A percentile compares a stretch with the other conserved stretches of the same genome.
Evolutionary conservation across 1,140 invertebrate genomes (phyloP).

Genomic region (Nylanderia fulva): DNA sequence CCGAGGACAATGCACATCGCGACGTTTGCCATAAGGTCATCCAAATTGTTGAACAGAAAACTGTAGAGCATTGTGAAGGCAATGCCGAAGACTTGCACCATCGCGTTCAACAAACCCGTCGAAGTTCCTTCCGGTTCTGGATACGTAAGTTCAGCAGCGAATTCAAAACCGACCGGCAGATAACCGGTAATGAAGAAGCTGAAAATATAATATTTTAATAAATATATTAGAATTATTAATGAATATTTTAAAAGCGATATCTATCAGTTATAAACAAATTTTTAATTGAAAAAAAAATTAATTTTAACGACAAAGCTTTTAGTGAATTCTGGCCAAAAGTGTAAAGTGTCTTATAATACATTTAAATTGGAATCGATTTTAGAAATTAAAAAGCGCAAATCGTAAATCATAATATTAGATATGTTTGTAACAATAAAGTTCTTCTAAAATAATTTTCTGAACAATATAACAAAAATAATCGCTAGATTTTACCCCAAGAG

Average conservation of each 20-base stretch:
- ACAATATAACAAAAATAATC: not conserved
- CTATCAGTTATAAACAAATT: too few species aligned
- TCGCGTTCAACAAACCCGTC: slow-evolving; percentile 95
- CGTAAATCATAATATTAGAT: too few species aligned
- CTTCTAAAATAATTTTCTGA: not conserved
- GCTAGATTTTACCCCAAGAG: slow-evolving; percentile 90
- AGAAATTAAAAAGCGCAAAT: too few species aligned
- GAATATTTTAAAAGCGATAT: too few species aligned
- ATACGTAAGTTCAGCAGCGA: slow-evolving; percentile 97
- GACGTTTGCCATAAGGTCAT: slow-evolving; percentile 90
- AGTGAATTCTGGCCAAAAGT: not conserved
- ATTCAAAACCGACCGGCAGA: slow-evolving; percentile 97
- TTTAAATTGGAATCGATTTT: not conserved
- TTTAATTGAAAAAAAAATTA: too few species aligned
- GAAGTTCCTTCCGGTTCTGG: slow-evolving; percentile 97
- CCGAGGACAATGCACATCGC: slow-evolving; percentile 88
- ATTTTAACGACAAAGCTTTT: not conserved
- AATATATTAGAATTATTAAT: too few species aligned
- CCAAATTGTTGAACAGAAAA: slow-evolving; percentile 85
- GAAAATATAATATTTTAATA: too few species aligned
- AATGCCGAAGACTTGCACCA: slow-evolving; percentile 94
- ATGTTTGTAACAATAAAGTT: not conserved
- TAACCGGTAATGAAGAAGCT: slow-evolving; percentile 99
- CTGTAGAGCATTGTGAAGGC: slow-evolving; percentile 90
- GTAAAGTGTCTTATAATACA: not conserved